Evolutionary conservation across 1,140 invertebrate species (phyloP).

Genomic region (Schmidtea mediterranea): DNA sequence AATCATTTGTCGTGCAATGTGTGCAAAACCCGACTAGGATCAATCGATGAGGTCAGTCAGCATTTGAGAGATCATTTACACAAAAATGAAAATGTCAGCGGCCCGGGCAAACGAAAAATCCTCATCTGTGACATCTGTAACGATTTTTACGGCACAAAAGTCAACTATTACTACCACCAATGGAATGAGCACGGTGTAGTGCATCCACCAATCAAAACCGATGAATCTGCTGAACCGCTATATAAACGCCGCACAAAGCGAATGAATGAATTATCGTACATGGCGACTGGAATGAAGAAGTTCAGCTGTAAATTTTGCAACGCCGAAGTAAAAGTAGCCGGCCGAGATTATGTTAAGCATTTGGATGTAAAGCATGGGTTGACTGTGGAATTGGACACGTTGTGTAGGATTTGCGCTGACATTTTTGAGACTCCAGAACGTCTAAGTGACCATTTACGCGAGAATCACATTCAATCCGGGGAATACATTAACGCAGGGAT

Average conservation of each 20-base stretch:
- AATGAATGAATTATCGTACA: background rate
- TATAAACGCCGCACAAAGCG: background rate
- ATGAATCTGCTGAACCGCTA: background rate
- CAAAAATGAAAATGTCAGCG: background rate
- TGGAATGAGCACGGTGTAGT: slow-evolving; percentile 4
- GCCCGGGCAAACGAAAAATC: background rate
- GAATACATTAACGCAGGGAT: slow-evolving; percentile 5
- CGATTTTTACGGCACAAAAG: slow-evolving; percentile 2
- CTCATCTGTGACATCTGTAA: slow-evolving; percentile 3
- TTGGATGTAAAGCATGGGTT: background rate
- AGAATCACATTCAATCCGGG: background rate
- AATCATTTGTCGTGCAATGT: background rate
- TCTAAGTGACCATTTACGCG: background rate
- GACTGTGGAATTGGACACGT: background rate
- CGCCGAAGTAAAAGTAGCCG: background rate
- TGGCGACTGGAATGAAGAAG: background rate
- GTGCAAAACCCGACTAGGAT: background rate
- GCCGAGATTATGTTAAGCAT: slow-evolving; percentile 1
- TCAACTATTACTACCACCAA: slow-evolving; percentile 5
- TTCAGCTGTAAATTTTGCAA: slow-evolving; percentile 6
- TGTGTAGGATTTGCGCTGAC: slow-evolving; percentile 1
- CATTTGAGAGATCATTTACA: background rate
- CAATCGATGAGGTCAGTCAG: background rate
- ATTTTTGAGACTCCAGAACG: background rate
- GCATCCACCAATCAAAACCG: background rate